These are phyloP conservation scores for Cecropterus lyciades DNA, from an alignment of 1,140 invertebrate species.

Conservation along the genomic window DNA sequence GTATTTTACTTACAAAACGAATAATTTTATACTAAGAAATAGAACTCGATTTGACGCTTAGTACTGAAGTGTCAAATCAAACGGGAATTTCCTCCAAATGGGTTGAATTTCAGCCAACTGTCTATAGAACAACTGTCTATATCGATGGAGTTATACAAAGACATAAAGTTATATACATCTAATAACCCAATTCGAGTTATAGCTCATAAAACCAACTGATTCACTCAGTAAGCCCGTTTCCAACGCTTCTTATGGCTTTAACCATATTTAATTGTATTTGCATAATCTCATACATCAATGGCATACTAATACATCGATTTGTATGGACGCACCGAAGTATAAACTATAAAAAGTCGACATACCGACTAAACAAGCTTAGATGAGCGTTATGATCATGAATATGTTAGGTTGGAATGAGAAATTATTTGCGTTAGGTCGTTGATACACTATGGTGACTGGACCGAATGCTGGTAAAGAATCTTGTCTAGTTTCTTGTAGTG, in stretches of 20 bases:
- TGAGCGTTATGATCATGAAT: slow-evolving; percentile 61
- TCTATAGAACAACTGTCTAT: no score
- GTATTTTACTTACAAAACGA: no score
- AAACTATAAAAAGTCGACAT: slow-evolving; percentile 31
- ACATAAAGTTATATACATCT: no score
- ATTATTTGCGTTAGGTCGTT: slow-evolving; percentile 45
- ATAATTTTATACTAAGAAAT: no score
- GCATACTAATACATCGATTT: slow-evolving; percentile 65
- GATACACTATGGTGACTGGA: slow-evolving; percentile 23
- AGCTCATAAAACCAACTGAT: neutral
- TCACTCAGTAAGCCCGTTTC: slow-evolving; percentile 12
- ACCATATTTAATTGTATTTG: slow-evolving; percentile 60
- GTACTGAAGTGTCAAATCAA: no score
- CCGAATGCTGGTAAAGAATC: no score
- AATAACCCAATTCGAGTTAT: neutral
- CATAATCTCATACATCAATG: slow-evolving; percentile 69
- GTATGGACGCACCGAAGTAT: slow-evolving; percentile 54
- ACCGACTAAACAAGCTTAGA: slow-evolving; percentile 13
- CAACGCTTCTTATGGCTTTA: slow-evolving; percentile 49
- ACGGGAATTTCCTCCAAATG: no score
- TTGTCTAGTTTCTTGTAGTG: no score
- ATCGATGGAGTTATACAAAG: no score
- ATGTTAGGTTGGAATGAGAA: slow-evolving; percentile 60
- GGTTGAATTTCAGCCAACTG: no score
- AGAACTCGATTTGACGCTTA: no score